A percentile compares a stretch with the other conserved stretches of the same genome.
Conservation (phyloP, 2,797 vertebrate species). For the Champsocephalus esox region DNA sequence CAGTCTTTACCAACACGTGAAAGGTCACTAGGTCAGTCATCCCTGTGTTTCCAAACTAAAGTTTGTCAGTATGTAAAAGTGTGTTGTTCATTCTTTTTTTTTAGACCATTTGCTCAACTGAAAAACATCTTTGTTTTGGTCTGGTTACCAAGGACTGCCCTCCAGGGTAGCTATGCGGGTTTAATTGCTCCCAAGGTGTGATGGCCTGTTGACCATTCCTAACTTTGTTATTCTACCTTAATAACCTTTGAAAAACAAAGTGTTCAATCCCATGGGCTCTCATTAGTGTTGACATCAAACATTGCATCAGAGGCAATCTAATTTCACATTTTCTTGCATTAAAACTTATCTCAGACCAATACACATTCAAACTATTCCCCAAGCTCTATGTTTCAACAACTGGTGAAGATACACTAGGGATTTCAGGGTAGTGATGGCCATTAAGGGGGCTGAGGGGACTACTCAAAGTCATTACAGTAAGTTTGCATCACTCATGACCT, state of each 20-base stretch:
- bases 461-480: conserved; percentile 12
- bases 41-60: background rate
- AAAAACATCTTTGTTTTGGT: conserved; percentile 57
- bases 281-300: conserved; percentile 50
- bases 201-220: conserved; percentile 77
- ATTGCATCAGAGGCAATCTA: conserved; percentile 9
- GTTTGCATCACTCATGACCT: conserved; percentile 28
- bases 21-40: background rate
- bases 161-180: conserved; percentile 1
- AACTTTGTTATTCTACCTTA: conserved; percentile 17
- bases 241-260: conserved; percentile 29
- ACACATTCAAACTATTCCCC: conserved; percentile 5
- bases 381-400: conserved; percentile 6
- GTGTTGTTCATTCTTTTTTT: conserved; percentile 13
- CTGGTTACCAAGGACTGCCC: conserved; percentile 19
- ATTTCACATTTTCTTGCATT: background rate
- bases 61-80: conserved; percentile 3
- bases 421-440: conserved; percentile 1
- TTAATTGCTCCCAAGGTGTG: conserved; percentile 68
- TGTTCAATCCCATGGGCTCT: conserved; percentile 47
- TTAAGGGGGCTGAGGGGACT: conserved; percentile 22
- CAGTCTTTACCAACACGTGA: background rate
- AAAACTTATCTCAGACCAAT: background rate
- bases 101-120: conserved; percentile 24
- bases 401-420: background rate